Percentiles rank a stretch among this genome's conserved stretches.
Conservation (phyloP, 2,113 vertebrate species). For the Laticauda laticaudata region DNA sequence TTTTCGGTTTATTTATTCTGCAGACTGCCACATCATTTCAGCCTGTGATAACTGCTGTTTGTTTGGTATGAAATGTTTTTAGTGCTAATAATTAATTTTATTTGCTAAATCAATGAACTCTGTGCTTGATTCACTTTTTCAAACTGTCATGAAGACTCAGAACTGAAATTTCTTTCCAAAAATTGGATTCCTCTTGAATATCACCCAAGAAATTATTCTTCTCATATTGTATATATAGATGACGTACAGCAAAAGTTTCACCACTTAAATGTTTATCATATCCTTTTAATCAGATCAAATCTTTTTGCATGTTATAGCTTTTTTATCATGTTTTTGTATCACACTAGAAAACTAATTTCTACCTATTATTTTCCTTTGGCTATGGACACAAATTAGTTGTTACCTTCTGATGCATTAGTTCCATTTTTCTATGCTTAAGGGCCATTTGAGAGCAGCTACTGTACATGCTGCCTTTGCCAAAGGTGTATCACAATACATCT, state of each 20-base stretch:
- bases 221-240: not conserved
- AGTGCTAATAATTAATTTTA: not conserved
- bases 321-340: not conserved
- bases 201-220: not conserved
- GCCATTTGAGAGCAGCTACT: not conserved
- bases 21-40: not conserved
- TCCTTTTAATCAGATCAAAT: not conserved
- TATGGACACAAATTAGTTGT: not conserved
- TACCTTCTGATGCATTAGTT: not conserved
- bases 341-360: not conserved
- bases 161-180: not conserved
- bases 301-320: not conserved
- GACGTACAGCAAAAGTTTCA: not conserved
- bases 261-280: not conserved
- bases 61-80: not conserved
- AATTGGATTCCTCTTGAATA: not conserved
- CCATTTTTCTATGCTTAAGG: not conserved
- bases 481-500: not conserved
- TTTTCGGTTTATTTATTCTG: not conserved
- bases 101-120: not conserved
- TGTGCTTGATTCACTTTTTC: not conserved
- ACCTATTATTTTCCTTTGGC: not conserved
- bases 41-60: not conserved
- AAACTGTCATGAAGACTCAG: not conserved
- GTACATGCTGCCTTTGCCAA: not conserved